phyloP scores from a whole-genome alignment of 64 coral and sea anemone species.

The Stylophora pistillata region DNA sequence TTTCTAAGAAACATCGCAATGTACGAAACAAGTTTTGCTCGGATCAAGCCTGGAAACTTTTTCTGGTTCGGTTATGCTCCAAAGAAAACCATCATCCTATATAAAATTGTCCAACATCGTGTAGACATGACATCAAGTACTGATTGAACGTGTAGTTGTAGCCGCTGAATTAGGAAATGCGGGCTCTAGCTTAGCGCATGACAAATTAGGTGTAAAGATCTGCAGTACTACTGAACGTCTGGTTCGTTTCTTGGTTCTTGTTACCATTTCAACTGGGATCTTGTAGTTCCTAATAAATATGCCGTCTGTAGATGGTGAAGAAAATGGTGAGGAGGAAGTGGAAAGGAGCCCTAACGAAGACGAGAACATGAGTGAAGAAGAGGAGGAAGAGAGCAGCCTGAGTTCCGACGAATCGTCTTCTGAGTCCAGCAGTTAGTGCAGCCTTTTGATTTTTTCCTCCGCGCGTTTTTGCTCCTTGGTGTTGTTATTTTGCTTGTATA shows the following conservation, averaged over 20 bases:
- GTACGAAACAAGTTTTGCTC: too few relatives aligned
- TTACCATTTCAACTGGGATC: not conserved
- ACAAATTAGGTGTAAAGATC: not conserved
- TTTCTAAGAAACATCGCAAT: too few relatives aligned
- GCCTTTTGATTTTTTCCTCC: not conserved
- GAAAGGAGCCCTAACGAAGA: constrained; percentile 89
- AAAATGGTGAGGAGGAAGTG: constrained; percentile 96
- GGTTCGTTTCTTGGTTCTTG: not conserved
- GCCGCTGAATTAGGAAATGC: not conserved
- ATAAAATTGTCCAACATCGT: too few relatives aligned
- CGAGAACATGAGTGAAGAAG: constrained; percentile 99
- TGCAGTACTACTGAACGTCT: not conserved
- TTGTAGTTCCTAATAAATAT: constrained; percentile 22
- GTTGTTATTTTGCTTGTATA: not conserved
- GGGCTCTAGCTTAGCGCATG: not conserved
- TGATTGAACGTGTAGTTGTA: too few relatives aligned
- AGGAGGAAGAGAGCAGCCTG: constrained; percentile 83
- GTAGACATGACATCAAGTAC: too few relatives aligned
- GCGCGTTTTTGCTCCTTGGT: not conserved
- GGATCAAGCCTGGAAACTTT: too few relatives aligned
- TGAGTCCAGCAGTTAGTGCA: constrained; percentile 69
- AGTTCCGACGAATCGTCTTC: constrained; percentile 94
- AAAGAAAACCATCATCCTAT: too few relatives aligned
- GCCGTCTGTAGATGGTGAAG: constrained; percentile 97
- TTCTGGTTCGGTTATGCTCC: too few relatives aligned